phyloP scores from a whole-genome alignment of 2,113 vertebrate species.

The Hemiscyllium ocellatum region DNA sequence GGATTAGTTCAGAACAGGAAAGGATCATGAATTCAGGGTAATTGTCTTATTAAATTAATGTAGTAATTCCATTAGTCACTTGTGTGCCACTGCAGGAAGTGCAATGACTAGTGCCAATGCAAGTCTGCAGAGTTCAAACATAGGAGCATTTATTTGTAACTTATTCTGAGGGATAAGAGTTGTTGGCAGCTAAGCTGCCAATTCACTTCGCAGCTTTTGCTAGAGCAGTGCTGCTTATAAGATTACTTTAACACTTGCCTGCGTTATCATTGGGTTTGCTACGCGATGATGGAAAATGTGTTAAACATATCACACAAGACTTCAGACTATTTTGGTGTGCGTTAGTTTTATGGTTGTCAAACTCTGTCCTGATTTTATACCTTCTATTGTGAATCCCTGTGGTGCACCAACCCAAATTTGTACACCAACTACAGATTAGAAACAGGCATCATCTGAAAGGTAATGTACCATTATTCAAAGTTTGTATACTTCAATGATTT shows the following conservation, averaged over 20 bases:
- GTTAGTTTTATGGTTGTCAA: background rate
- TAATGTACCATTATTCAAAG: background rate
- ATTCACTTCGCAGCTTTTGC: conserved; percentile 3
- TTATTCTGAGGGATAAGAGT: conserved; percentile 8
- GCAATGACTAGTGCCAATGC: background rate
- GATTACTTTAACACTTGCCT: background rate
- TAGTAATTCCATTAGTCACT: background rate
- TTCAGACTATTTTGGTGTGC: background rate
- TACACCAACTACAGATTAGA: background rate
- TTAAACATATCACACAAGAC: background rate
- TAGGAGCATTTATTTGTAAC: conserved; percentile 6
- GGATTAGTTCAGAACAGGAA: background rate
- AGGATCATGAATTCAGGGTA: background rate
- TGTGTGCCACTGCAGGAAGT: background rate
- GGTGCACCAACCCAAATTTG: background rate
- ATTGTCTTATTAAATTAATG: background rate
- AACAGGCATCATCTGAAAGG: background rate
- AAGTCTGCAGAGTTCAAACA: conserved; percentile 9
- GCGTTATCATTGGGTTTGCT: background rate
- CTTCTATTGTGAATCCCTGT: background rate
- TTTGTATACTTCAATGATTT: background rate
- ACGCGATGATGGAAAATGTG: background rate
- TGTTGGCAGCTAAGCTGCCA: conserved; percentile 4
- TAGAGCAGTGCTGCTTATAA: background rate
- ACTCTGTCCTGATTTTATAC: background rate